Evolutionary conservation across 2,797 vertebrate genomes (phyloP), one percentile per base, ranked within the genome.

Genomic region (Acipenser oxyrinchus): DNA sequence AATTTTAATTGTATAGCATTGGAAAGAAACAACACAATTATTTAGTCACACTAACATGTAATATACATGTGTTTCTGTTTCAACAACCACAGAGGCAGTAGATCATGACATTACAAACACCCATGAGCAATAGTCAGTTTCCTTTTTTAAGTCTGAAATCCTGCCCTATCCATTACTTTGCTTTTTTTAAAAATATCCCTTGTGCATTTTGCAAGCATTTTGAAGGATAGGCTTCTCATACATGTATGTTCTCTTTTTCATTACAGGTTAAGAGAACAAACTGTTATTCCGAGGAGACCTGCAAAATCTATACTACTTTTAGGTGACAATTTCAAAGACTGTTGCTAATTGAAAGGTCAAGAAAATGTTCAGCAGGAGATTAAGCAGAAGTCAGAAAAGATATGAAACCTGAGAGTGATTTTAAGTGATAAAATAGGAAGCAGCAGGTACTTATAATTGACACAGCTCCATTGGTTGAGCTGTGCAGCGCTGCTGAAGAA

Each of bases 261-360:
- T 72, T 68, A 64, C 78, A 88, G 87, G 76, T 74, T 69, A 48
- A 76, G 66, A 50, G 62, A 59, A 70, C 59, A 23, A 60, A 51
- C 60, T 52, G 6, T 48, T 52, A 8, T 66, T 58, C 15, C 23
- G 58, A 60, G 11, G 55, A 13, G 10, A 58, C 12, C 12, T 58
- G 13, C 9, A 58, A 13, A 1, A 58, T n/a, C 55, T 58, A 2
- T 13, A 58, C 55, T 58, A n/a, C 12, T n/a, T 23, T 15, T 48
- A 62, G 3, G 10, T 74, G 72, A 71, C 74, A 62, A 64, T 67
- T 66, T 75, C 70, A 70, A 58, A n/a, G 9, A n/a, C 1, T 15
- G 55, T 10, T n/a, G 13, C 9, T 11, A 11, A 58, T 11, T 11
- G 55, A 58, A 13, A 6, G 8, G 6, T 11, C 55, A 10, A 11